Evolutionary conservation across 2,797 vertebrate species (phyloP).

Genomic region (Erpetoichthys calabaricus): DNA sequence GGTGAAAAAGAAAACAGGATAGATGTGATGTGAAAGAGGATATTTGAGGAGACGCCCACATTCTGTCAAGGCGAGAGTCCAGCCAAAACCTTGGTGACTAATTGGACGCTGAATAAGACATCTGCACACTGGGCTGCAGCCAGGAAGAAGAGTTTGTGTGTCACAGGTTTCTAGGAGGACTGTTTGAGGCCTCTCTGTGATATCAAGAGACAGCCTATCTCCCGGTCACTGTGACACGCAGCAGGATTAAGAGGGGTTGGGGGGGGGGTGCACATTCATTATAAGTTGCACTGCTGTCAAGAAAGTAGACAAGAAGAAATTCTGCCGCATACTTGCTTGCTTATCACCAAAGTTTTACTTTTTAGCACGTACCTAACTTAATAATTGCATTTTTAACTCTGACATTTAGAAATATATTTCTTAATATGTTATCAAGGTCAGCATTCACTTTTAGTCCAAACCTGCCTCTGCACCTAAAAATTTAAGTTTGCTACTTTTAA

Average conservation of each 20-base stretch:
- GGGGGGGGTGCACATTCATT: slow-evolving; percentile 47
- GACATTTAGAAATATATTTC: too few relatives aligned
- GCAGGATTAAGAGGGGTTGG: slow-evolving; percentile 1
- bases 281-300: slow-evolving; percentile 17
- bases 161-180: slow-evolving; percentile 42
- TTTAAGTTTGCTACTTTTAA: too few relatives aligned
- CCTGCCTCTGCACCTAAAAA: too few relatives aligned
- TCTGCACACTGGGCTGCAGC: slow-evolving; percentile 37
- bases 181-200: slow-evolving; percentile 39
- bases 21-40: slow-evolving; percentile 52
- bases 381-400: too few relatives aligned
- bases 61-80: slow-evolving; percentile 50
- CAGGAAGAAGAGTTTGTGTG: slow-evolving; percentile 52
- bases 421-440: too few relatives aligned
- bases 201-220: slow-evolving; percentile 45
- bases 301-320: background rate
- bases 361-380: too few relatives aligned
- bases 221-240: slow-evolving; percentile 61
- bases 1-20: slow-evolving; percentile 23
- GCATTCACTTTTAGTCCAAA: too few relatives aligned
- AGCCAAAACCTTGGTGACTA: slow-evolving; percentile 49
- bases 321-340: background rate
- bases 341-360: too few relatives aligned
- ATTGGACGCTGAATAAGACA: slow-evolving; percentile 62
- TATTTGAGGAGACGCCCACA: slow-evolving; percentile 63